A percentile compares a stretch with the other conserved stretches of the same genome.
Evolutionary conservation across 1,140 invertebrate genomes (phyloP).

Genomic region (Drosophila quadrilineata): DNA sequence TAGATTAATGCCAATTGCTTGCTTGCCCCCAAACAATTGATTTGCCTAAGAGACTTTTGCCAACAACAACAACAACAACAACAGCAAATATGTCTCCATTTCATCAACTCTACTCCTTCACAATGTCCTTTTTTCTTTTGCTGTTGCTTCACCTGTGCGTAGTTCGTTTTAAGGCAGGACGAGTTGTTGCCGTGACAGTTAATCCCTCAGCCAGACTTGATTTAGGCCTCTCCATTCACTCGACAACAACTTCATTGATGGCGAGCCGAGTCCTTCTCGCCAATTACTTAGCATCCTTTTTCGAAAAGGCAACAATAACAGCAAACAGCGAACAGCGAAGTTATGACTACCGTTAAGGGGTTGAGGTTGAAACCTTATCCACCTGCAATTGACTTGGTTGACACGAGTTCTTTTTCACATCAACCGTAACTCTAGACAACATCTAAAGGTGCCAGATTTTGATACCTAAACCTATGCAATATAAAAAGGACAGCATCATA

Average conservation of each 20-base stretch:
- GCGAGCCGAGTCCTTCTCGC: no score
- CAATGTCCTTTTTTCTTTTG: not conserved
- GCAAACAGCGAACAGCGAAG: no score
- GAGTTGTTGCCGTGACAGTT: conserved; percentile 54
- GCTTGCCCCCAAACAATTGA: conserved; percentile 62
- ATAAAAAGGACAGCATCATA: no score
- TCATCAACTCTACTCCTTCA: not conserved
- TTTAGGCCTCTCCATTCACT: conserved; percentile 8
- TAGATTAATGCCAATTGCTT: conserved; percentile 54
- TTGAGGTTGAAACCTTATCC: conserved; percentile 16
- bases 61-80: no score
- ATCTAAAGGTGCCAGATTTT: not conserved
- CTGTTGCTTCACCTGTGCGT: not conserved
- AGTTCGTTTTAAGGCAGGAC: conserved; percentile 1
- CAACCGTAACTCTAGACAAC: conserved; percentile 21
- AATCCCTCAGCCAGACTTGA: conserved; percentile 51
- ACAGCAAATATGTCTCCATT: no score
- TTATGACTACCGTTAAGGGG: conserved; percentile 27
- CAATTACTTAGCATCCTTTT: conserved; percentile 28
- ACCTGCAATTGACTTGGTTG: conserved; percentile 2
- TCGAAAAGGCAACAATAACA: no score
- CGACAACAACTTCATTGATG: conserved; percentile 9
- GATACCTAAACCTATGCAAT: not conserved
- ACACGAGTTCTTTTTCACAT: conserved; percentile 1
- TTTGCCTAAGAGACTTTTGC: no score